Evolutionary conservation across 2,797 vertebrate genomes (phyloP).

Genomic region (Uromys caudimaculatus): DNA sequence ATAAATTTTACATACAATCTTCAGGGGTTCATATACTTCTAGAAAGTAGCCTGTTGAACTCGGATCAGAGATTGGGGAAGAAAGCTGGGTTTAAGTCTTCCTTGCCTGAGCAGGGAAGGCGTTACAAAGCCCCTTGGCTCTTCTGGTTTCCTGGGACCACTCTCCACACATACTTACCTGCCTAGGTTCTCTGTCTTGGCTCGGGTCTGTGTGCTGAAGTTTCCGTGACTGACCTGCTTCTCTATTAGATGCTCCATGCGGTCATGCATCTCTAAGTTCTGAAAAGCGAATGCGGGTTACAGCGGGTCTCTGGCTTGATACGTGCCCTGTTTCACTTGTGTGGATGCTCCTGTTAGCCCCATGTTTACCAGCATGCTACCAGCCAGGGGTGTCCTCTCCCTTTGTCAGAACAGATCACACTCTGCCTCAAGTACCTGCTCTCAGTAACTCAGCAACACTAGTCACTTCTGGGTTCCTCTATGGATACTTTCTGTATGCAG

Average conservation of each 20-base stretch:
- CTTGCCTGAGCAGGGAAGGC: background rate
- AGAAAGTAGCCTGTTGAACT: background rate
- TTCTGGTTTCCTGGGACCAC: background rate
- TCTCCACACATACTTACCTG: slow-evolving; percentile 86
- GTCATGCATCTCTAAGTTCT: slow-evolving; percentile 97
- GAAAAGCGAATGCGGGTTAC: background rate
- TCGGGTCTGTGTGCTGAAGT: slow-evolving; percentile 74
- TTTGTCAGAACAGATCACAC: background rate
- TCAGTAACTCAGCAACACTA: background rate
- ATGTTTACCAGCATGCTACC: fast-evolving
- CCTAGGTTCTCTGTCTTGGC: slow-evolving; percentile 85
- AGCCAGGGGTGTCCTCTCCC: background rate
- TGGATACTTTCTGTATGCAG: background rate
- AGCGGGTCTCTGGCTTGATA: fast-evolving
- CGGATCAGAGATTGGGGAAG: background rate
- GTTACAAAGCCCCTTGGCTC: background rate
- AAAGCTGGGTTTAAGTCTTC: background rate
- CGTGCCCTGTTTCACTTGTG: background rate
- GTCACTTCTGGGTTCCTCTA: background rate
- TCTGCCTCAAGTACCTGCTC: background rate
- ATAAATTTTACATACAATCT: background rate
- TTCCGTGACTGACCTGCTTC: slow-evolving; percentile 78
- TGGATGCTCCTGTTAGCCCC: background rate
- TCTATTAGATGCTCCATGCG: slow-evolving; percentile 95
- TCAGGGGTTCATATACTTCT: background rate